Evolutionary conservation across 1,140 invertebrate genomes (phyloP), one percentile per base, ranked within the genome.

Genomic region (Eumeta japonica): DNA sequence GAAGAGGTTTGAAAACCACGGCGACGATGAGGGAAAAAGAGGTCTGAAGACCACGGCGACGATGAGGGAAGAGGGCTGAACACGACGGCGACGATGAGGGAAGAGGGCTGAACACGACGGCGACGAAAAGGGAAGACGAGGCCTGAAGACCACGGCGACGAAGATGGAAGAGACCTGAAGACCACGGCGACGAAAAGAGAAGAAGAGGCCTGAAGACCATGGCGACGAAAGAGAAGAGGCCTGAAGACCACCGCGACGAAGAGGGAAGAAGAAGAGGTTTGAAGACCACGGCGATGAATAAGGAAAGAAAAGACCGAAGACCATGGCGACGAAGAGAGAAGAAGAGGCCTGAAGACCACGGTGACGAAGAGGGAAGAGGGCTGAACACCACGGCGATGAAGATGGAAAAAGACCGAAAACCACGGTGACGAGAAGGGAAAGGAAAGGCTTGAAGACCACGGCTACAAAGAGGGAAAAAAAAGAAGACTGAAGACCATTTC

Each of bases 231-330:
- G n/a, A n/a, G n/a, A n/a, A n/a, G n/a, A n/a, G n/a, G n/a, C n/a
- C n/a, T n/a, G n/a, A n/a, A n/a, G n/a, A n/a, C n/a, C n/a, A n/a
- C n/a, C n/a, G n/a, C n/a, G n/a, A n/a, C n/a, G n/a, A n/a, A n/a
- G n/a, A n/a, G n/a, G n/a, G n/a, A n/a, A n/a, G n/a, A n/a, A n/a
- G n/a, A n/a, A n/a, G n/a, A n/a, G n/a, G n/a, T n/a, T n/a, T n/a
- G n/a, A n/a, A n/a, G n/a, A n/a, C n/a, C n/a, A n/a, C n/a, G n/a
- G n/a, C n/a, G n/a, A n/a, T n/a, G n/a, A n/a, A n/a, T n/a, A n/a
- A n/a, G n/a, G 15, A 0, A n/a, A 38, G 39, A 36, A 38, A 35
- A 41, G 39, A 41, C 4, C 11, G 27, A 28, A 41, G 41, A 43
- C 17, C 11, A 7, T 3, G 29, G 29, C 2, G 28, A 45, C 35